Conservation (phyloP, 2,797 vertebrate species). For the Syngnathus acus region DNA sequence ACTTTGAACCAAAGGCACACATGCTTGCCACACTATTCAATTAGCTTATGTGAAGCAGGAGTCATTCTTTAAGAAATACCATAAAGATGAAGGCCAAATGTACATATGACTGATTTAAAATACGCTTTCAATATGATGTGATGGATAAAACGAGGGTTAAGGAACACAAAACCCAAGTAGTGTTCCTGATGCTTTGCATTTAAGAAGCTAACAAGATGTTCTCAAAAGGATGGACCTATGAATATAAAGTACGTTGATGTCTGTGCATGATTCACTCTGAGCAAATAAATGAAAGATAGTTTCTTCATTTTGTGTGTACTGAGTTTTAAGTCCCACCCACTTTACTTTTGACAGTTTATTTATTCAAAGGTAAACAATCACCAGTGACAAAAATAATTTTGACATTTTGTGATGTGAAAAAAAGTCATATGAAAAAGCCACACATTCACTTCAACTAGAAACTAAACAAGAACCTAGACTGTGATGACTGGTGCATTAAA, state of each 20-base stretch:
- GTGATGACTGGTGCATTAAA: constrained; percentile 39
- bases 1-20: too few species aligned
- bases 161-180: too few species aligned
- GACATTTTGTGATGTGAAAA: constrained; percentile 14
- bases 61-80: too few species aligned
- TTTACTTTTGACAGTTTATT: constrained; percentile 19
- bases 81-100: too few species aligned
- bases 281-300: neutral
- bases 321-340: constrained; percentile 32
- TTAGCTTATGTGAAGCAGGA: too few species aligned
- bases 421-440: constrained; percentile 16
- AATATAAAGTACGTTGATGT: neutral
- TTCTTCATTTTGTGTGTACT: neutral
- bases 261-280: too few species aligned
- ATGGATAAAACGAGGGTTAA: too few species aligned
- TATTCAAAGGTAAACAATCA: constrained; percentile 28
- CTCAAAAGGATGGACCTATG: neutral
- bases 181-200: too few species aligned
- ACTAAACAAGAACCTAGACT: constrained; percentile 17
- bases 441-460: constrained; percentile 34
- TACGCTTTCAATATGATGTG: too few species aligned
- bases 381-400: constrained; percentile 20
- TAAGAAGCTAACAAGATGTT: neutral
- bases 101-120: too few species aligned
- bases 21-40: too few species aligned